Base-by-base conservation (phyloP, 2,113 vertebrate species). In the Butastur rufipennis region DNA sequence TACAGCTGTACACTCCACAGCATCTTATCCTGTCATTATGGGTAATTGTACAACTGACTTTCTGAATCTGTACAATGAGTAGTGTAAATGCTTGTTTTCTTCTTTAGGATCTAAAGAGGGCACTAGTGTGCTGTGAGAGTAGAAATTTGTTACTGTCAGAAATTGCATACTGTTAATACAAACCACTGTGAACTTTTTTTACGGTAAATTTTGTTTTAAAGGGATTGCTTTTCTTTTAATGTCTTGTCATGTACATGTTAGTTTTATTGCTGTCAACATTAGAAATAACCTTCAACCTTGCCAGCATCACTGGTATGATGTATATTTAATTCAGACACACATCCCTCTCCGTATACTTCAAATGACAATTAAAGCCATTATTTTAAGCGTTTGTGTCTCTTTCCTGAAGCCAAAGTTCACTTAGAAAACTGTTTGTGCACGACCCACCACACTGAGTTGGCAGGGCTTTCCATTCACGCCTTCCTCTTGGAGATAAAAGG, bases 121-220 rank as follows among this genome's bases (percentile, higher is more conserved):
- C 98, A 97, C 97, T 97, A 78, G 96, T 96, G 98, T 98, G 98
- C 97, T 97, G 93, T 62, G 87, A 96, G 78, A 97, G 92, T 98
- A 97, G 98, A 97, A 83, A 62, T 95, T 85, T 93, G 96, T 98
- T 94, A 94, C 92, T 97, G 97, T 98, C 94, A 83, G 97, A 86
- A 92, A 95, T 97, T 88, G 78, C 97, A 97, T 98, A 90, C 95
- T 98, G 98, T 98, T 97, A 90, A 95, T 98, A 98, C 94, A 97
- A 97, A 98, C 98, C 98, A 98, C 98, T 98, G 98, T 98, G 98
- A 98, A 98, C 95, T 96, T 97, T 96, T 98, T 98, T 98, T 97
- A 97, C 21, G 85, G 97, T 97, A 38, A 59, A 66, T 88, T 98
- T 98, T 96, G 90, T 98, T 98, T 98, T 95, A 98, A 98, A 98